Evolutionary conservation across 2,888 invertebrate species (phyloP).

Genomic region (Drosophila glabriapex): DNA sequence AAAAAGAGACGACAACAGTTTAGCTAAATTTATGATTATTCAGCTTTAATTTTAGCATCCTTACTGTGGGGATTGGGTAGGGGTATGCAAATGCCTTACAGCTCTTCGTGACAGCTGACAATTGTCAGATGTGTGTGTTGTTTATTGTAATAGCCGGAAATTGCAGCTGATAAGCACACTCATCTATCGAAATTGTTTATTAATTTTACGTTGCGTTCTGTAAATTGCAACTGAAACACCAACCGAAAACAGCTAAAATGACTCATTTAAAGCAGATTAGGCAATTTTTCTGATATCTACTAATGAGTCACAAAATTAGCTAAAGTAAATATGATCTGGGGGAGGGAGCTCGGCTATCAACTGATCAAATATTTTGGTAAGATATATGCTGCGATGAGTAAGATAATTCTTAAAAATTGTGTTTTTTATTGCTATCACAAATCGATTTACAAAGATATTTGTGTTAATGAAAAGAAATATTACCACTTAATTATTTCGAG

Average conservation of each 20-base stretch:
- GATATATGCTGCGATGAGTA: background rate
- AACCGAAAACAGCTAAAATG: slow-evolving; percentile 14
- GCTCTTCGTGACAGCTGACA: slow-evolving; percentile 67
- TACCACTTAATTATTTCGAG: background rate
- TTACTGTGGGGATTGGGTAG: background rate
- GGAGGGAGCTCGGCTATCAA: background rate
- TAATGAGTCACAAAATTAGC: background rate
- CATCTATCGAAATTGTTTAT: slow-evolving; percentile 52
- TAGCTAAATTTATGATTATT: slow-evolving; percentile 42
- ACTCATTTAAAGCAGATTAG: slow-evolving; percentile 1
- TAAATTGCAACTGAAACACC: slow-evolving; percentile 9
- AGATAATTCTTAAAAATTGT: background rate
- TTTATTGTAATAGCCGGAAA: slow-evolving; percentile 51
- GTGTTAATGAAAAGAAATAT: background rate
- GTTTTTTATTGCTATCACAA: background rate
- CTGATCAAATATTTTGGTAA: background rate
- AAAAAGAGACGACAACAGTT: slow-evolving; percentile 19
- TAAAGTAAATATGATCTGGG: background rate
- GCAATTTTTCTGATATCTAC: background rate
- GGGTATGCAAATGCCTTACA: slow-evolving; percentile 2
- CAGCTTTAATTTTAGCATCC: slow-evolving; percentile 43
- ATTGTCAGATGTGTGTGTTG: slow-evolving; percentile 44
- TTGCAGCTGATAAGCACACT: slow-evolving; percentile 55
- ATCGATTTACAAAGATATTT: background rate
- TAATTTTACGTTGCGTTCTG: slow-evolving; percentile 33